phyloP scores from a whole-genome alignment of 2,113 vertebrate genomes.

The Bucco capensis region DNA sequence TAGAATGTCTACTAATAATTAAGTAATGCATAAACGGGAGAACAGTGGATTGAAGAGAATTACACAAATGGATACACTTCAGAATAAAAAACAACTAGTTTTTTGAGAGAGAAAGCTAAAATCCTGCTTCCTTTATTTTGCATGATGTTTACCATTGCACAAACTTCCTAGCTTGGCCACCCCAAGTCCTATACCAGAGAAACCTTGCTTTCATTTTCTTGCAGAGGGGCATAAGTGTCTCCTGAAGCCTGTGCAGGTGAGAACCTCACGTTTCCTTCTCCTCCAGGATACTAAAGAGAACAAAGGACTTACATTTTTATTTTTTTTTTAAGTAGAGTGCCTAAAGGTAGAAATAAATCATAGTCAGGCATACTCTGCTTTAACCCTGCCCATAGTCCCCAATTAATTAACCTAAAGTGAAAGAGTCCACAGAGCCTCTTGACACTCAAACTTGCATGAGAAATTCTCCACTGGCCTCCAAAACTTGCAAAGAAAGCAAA shows the following conservation, averaged over 20 bases:
- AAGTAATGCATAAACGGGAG: neutral
- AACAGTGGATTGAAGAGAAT: neutral
- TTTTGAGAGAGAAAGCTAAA: neutral
- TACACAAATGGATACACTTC: neutral
- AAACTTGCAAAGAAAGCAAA: neutral
- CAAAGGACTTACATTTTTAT: neutral
- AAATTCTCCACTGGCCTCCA: neutral
- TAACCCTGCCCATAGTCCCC: neutral
- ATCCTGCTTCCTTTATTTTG: neutral
- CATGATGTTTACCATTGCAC: neutral
- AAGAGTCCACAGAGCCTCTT: neutral
- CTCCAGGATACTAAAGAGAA: neutral
- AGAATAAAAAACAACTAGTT: neutral
- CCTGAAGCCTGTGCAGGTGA: neutral
- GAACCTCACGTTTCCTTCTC: neutral
- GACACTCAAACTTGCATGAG: neutral
- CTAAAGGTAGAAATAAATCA: conserved; percentile 19
- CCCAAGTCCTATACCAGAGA: neutral
- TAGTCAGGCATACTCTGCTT: neutral
- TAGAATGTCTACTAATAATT: neutral
- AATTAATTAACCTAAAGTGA: conserved; percentile 33
- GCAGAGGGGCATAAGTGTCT: neutral
- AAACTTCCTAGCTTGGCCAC: neutral
- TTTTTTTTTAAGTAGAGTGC: neutral
- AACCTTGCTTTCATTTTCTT: neutral